Conservation (phyloP, 30 jellyfish, hydroid and myxozoan species). For the Pseudorhiza aurosa region DNA sequence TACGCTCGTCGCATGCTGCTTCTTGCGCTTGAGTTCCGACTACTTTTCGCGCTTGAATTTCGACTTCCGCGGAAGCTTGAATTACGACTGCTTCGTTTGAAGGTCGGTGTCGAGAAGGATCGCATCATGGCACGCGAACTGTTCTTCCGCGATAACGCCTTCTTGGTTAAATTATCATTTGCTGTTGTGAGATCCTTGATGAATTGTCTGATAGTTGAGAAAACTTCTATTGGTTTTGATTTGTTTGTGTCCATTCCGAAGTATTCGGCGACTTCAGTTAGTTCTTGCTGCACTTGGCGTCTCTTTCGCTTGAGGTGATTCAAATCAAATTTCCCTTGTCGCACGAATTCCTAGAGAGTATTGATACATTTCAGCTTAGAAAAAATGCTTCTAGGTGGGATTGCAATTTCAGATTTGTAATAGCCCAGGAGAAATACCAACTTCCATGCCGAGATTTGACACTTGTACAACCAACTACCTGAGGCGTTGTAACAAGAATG, state of each 20-base stretch:
- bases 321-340: slow-evolving; percentile 56
- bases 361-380: not conserved
- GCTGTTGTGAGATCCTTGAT: slow-evolving; percentile 48
- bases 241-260: slow-evolving; percentile 46
- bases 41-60: slow-evolving; percentile 55
- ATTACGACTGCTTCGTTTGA: slow-evolving; percentile 65
- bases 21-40: slow-evolving; percentile 65
- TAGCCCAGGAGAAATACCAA: not conserved
- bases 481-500: too few species aligned
- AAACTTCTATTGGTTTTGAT: slow-evolving; percentile 47
- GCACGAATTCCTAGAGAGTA: slow-evolving; percentile 35
- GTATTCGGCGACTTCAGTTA: slow-evolving; percentile 24
- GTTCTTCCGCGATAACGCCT: slow-evolving; percentile 10
- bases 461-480: too few species aligned
- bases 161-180: slow-evolving; percentile 23
- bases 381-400: not conserved
- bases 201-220: slow-evolving; percentile 42
- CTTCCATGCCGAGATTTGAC: too few species aligned
- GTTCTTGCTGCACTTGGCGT: slow-evolving; percentile 48
- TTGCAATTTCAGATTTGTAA: not conserved
- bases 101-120: slow-evolving; percentile 39
- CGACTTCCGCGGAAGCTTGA: slow-evolving; percentile 66
- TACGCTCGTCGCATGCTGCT: slow-evolving; percentile 33
- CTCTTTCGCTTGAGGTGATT: slow-evolving; percentile 50
- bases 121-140: slow-evolving; percentile 50